Base-by-base conservation (phyloP, 2,888 invertebrate genomes). In the Cepaea hortensis region DNA sequence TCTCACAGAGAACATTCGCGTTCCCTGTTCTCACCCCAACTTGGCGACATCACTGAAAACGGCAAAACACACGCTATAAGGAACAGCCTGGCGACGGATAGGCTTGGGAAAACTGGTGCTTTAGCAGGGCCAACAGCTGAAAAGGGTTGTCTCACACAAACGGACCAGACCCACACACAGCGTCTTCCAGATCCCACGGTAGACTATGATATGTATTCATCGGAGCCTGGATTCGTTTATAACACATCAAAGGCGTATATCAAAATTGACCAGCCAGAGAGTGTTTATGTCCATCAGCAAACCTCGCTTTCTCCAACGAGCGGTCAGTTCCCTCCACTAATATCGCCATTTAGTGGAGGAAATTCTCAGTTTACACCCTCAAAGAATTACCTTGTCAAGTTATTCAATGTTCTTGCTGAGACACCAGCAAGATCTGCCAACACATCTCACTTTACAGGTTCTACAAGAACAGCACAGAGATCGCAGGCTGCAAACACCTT, bases 221-320 rank as follows among this genome's bases (percentile, higher is more conserved):
- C 50, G 13, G 73, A 62, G 6, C 23, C 65, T 11, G n/a, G 4
- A 15, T 9, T 73, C 18, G 20, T 61, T 1, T 18, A 11, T 48
- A n/a, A 7, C 13, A n/a, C 23, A 18, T 61, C 35, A 4, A 61
- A 18, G 3, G 46, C 55, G 3, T 84, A 62, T 61, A 76, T 84
- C 13, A 75, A 84, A n/a, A 76, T 84, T 35, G 84, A 84, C 76
- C n/a, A 20, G 76, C 76, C 76, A 48, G 84, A 84, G 62, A 84
- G 62, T 3, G 73, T 61, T 3, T 1, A 55, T 13, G n/a, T 6
- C n/a, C 73, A 83, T 18, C 50, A 73, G 35, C 83, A 55, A 18
- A 11, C 9, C 11, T 13, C 61, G 55, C 20, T 9, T 11, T 48
- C 81, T 11, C 48, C 48, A 48, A 35, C 35, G 6, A 62, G n/a